These are phyloP conservation scores for Diachrysia chrysitis DNA, from an alignment of 2,888 invertebrate genomes.

Conservation along the genomic window DNA sequence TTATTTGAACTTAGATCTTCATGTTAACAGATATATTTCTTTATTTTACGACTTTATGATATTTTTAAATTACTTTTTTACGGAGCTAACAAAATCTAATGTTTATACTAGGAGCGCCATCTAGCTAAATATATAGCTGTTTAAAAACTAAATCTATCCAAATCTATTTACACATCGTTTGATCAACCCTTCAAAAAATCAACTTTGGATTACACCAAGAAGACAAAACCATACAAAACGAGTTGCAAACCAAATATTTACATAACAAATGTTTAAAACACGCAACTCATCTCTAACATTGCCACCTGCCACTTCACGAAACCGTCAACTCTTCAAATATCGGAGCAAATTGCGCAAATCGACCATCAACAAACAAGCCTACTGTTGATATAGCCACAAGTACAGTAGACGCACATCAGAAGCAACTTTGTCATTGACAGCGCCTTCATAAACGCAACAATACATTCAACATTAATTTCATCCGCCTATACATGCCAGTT, in stretches of 20 bases:
- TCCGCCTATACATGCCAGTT: too few species aligned
- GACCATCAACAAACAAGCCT: constrained; percentile 21
- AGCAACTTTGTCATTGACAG: too few species aligned
- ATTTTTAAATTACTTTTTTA: too few species aligned
- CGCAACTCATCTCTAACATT: not conserved
- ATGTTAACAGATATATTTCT: too few species aligned
- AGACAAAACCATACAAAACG: not conserved
- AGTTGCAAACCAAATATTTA: not conserved
- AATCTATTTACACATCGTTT: not conserved
- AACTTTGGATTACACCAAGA: not conserved
- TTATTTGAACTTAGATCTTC: too few species aligned
- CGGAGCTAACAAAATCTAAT: too few species aligned
- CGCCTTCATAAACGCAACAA: too few species aligned
- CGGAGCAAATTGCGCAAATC: constrained; percentile 5
- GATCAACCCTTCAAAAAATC: not conserved
- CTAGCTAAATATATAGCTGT: too few species aligned
- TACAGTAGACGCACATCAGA: not conserved
- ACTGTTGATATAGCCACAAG: constrained; percentile 45
- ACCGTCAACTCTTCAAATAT: constrained; percentile 5
- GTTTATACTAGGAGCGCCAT: too few species aligned
- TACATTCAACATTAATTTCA: too few species aligned
- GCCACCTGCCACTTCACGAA: not conserved
- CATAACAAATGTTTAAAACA: not conserved
- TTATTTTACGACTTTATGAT: too few species aligned
- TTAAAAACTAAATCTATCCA: not conserved